These are phyloP conservation scores for Batillaria attramentaria DNA, from an alignment of 1,140 invertebrate species.

Conservation along the genomic window DNA sequence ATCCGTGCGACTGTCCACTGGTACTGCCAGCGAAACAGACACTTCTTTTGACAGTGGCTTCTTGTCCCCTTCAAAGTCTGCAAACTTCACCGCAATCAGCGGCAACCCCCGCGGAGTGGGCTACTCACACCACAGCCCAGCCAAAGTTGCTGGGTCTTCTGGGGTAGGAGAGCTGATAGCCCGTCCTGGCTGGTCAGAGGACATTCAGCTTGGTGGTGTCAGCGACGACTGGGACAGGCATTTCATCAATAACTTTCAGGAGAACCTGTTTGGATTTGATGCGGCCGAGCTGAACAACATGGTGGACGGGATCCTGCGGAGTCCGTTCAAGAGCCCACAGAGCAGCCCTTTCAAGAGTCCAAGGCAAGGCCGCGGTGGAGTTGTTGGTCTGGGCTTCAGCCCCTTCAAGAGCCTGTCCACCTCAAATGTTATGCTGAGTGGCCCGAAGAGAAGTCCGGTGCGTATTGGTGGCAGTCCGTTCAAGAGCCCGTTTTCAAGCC, in stretches of 20 bases:
- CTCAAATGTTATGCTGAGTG: conserved; percentile 33
- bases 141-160: not conserved
- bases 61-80: conserved; percentile 28
- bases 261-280: conserved; percentile 52
- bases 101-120: conserved; percentile 1
- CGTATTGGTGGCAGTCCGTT: conserved; percentile 29
- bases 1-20: not conserved
- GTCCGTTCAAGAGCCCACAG: conserved; percentile 30
- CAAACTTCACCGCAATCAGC: conserved; percentile 15
- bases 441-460: conserved; percentile 40
- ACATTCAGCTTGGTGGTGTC: conserved; percentile 34
- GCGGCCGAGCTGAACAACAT: conserved; percentile 37
- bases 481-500: conserved; percentile 22
- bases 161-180: conserved; percentile 27
- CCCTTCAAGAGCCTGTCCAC: conserved; percentile 39
- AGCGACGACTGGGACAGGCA: conserved; percentile 53
- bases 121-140: not conserved
- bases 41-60: conserved; percentile 47
- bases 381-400: conserved; percentile 31
- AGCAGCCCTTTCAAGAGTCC: conserved; percentile 40
- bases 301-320: conserved; percentile 45
- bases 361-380: conserved; percentile 31
- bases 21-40: conserved; percentile 27
- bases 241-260: conserved; percentile 54
- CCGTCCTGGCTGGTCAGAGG: conserved; percentile 16